Evolutionary conservation across 2,113 vertebrate species (phyloP).

Genomic region (Phalacrocorax aristotelis): DNA sequence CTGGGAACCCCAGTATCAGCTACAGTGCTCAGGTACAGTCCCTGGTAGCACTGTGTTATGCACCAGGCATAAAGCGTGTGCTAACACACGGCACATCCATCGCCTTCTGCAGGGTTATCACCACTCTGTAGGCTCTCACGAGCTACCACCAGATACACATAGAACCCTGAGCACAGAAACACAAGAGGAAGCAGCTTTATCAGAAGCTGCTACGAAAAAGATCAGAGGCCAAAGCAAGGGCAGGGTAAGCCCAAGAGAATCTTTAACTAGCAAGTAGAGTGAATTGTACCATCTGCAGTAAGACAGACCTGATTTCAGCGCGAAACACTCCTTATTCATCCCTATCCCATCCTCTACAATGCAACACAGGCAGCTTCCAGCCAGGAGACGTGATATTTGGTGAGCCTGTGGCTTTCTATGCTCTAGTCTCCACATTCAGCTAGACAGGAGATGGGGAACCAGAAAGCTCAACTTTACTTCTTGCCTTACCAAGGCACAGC

Average conservation of each 20-base stretch:
- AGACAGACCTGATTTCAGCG: neutral
- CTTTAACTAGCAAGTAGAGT: no score
- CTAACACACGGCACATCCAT: neutral
- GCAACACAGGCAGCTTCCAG: neutral
- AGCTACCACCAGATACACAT: neutral
- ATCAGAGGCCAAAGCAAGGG: neutral
- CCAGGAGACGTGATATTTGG: neutral
- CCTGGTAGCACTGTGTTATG: neutral
- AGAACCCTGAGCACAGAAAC: neutral
- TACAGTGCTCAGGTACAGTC: fast-evolving
- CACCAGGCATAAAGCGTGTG: neutral
- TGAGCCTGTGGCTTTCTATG: neutral
- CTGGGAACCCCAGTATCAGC: neutral
- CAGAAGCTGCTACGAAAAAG: neutral
- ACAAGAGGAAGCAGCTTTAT: neutral
- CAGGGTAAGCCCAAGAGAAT: neutral
- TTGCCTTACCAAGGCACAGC: neutral
- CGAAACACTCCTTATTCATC: neutral
- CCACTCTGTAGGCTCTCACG: neutral
- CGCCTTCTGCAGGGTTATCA: no score
- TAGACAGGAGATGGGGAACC: neutral
- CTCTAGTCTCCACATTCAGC: neutral
- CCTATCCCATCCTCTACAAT: neutral
- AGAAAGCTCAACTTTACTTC: neutral
- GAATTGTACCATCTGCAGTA: neutral